A percentile compares a stretch with the other conserved stretches of the same genome.
Conservation (phyloP, 1,140 invertebrate genomes). For the Ceratina japonica region DNA sequence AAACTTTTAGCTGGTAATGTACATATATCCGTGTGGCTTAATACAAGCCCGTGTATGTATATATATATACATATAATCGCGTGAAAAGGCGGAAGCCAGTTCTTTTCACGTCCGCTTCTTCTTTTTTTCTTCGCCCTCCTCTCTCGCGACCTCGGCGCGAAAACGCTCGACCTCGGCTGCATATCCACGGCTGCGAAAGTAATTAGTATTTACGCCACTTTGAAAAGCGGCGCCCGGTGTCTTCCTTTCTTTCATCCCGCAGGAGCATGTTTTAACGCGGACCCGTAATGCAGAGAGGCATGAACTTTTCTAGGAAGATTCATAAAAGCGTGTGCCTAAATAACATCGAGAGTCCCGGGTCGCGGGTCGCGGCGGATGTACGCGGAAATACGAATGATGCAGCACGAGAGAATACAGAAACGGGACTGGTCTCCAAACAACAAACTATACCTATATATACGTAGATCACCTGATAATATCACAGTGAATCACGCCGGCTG, state of each 20-base stretch:
- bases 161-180: constrained; percentile 48
- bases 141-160: constrained; percentile 25
- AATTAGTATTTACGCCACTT: constrained; percentile 67
- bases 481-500: too few species aligned
- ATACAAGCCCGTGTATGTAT: background rate
- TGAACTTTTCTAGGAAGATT: constrained; percentile 54
- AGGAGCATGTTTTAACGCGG: constrained; percentile 52
- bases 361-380: too few species aligned
- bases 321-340: constrained; percentile 46
- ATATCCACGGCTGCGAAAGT: constrained; percentile 48
- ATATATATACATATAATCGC: background rate
- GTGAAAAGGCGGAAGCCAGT: constrained; percentile 36
- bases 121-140: constrained; percentile 33
- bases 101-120: constrained; percentile 40
- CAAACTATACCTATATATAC: too few species aligned
- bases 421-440: background rate
- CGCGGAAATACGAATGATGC: background rate
- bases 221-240: constrained; percentile 52
- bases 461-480: too few species aligned
- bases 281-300: constrained; percentile 48
- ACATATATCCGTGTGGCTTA: background rate
- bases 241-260: constrained; percentile 53
- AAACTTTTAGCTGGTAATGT: too few species aligned
- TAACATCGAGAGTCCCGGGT: constrained; percentile 3
- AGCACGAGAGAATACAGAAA: background rate